Base-by-base conservation (phyloP, 1,140 invertebrate genomes). In the Dryas iulia region DNA sequence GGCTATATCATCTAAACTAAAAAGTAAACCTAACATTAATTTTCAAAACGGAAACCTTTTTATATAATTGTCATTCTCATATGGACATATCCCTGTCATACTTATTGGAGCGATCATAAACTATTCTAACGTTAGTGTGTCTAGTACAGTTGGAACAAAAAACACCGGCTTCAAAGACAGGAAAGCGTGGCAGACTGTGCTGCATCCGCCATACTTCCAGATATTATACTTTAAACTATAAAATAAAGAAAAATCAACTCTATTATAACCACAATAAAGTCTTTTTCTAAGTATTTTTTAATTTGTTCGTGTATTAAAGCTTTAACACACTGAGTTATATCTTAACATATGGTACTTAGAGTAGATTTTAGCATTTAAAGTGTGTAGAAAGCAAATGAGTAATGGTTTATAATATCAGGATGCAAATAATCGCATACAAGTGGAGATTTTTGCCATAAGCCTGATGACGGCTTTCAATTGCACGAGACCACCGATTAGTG, bases 111-210 rank as follows among this genome's bases (percentile, higher is more conserved):
- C 39, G 39, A 47, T 47, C 39, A 62, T 62, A 62, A 56, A 28
- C 59, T 30, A 62, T 62, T 33, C 59, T 62, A 62, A 28, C 35
- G 35, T 35, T 62, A 62, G 39, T 47, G 0, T 21, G 28, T 31
- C 53, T 28, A 39, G 53, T 58, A 58, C 66, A 69, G 59, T 25
- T 3, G 2, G 31, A 65, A 31, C 57, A 70, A 70, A 65, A 70
- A 57, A 57, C 59, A 63, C 47, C 67, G 57, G 53, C 57, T 47
- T 79, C 72, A 76, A 76, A 75, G 62, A 72, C 77, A 83, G 81
- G 84, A 85, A 86, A 84, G 76, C 71, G 71, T 74, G 59, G 71
- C 66, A 64, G 73, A 76, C 69, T 77, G 68, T 61, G 60, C 62
- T 52, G 66, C 80, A 80, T 84, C 82, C 82, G 82, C 68, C 56